A percentile compares a stretch with the other conserved stretches of the same genome.
Evolutionary conservation across 2,888 invertebrate species (phyloP).

Genomic region (Agrotis segetum): DNA sequence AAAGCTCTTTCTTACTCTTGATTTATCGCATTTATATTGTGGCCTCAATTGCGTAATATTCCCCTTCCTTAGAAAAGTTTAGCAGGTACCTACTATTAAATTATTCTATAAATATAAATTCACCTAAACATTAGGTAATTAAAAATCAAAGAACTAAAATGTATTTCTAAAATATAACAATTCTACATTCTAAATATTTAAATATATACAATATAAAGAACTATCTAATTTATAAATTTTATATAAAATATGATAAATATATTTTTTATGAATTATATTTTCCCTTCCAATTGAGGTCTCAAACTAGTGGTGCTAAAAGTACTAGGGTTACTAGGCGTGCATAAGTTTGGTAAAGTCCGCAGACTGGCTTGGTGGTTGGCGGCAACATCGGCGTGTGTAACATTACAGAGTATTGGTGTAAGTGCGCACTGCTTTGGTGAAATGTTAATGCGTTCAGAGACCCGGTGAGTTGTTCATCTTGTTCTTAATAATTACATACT

Average conservation of each 20-base stretch:
- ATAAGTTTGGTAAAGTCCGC: conserved; percentile 89
- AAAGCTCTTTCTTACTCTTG: conserved; percentile 79
- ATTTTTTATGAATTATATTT: not conserved
- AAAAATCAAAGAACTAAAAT: not conserved
- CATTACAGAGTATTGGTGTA: conserved; percentile 86
- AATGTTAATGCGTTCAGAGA: conserved; percentile 89
- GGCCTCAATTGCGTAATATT: conserved; percentile 73
- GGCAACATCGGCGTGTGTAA: conserved; percentile 87
- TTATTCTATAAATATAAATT: not conserved
- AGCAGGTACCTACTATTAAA: too few species aligned
- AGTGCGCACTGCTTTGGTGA: conserved; percentile 91
- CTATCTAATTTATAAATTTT: not conserved
- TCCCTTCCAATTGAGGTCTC: conserved; percentile 76
- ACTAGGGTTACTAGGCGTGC: conserved; percentile 87
- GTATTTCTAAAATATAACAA: not conserved
- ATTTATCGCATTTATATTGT: conserved; percentile 79
- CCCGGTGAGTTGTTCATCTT: conserved; percentile 89
- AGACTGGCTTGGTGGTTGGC: conserved; percentile 89
- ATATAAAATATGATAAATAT: not conserved
- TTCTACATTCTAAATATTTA: not conserved
- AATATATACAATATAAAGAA: not conserved
- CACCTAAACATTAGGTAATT: not conserved
- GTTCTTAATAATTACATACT: conserved; percentile 82
- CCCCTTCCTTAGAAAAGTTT: too few species aligned
- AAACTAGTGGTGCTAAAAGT: conserved; percentile 80